Base-by-base conservation (phyloP, 2,113 vertebrate genomes). In the Lepidiolamprologus cunningtoni region DNA sequence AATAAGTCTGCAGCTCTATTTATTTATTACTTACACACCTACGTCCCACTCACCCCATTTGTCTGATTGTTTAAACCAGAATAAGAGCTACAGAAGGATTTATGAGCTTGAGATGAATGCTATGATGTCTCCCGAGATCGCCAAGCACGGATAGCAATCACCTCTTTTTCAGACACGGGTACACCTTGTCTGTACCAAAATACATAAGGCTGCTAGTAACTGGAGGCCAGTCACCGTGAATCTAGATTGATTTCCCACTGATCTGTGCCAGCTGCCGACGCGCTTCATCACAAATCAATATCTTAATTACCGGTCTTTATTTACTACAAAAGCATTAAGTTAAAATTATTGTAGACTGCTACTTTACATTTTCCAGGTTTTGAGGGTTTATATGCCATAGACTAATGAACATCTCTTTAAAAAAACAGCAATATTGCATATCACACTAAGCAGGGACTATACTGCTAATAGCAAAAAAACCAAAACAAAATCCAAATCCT, bases 401-500 rank as follows among this genome's bases (percentile, higher is more conserved):
- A 28, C 68, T 47, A 28, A 47, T 3, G 4, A 76, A 54, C 26
- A 45, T 55, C 11, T 76, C 5, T 52, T 13, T 26, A 71, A 42
- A 73, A 73, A 61, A 47, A 17, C 47, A 45, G 50, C 6, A 13
- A 35, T 21, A 33, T 10, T n/a, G 12, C 37, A 12, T 26, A 58
- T 82, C 33, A 87, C 55, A n/a, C 37, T 1, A 11, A 83, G 23
- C 50, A 50, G 42, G 42, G 71, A 47, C 63, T 50, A 80, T 71
- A 85, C 53, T 86, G 76, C 81, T 58, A 87, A 91, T 66, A 86
- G 86, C 31, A 71, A 52, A 50, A 23, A 76, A 66, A 1, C 0
- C 61, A 45, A 45, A 76, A 11, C 14, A 89, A 89, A 84, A 52
- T 42, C 52, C 86, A 91, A 94, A 95, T 94, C 90, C 93, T 71